Percentiles rank a stretch among this genome's conserved stretches.
phyloP scores from a whole-genome alignment of 2,113 vertebrate species.

The Protobothrops flavoviridis region DNA sequence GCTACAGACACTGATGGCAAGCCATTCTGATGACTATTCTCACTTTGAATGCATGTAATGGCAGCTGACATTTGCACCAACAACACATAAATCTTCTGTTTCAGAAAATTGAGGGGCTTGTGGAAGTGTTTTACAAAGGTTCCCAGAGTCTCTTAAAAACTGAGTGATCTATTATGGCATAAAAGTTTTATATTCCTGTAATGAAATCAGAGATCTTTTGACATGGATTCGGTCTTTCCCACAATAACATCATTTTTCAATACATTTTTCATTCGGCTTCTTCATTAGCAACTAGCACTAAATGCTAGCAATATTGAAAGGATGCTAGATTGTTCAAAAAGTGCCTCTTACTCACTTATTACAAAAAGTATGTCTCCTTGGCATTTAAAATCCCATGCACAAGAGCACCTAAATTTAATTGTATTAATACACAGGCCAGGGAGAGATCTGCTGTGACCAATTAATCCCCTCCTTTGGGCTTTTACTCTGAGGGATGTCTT shows the following conservation, averaged over 20 bases:
- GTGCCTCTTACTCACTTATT: not conserved
- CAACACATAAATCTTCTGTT: not conserved
- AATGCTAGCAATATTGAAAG: not conserved
- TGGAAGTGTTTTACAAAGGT: no score
- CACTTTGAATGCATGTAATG: not conserved
- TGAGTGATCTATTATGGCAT: not conserved
- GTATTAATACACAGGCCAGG: not conserved
- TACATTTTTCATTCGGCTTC: no score
- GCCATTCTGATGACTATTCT: not conserved
- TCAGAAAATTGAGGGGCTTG: no score
- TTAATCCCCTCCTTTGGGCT: fast-evolving
- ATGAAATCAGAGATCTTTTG: not conserved
- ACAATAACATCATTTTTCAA: not conserved
- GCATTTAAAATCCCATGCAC: not conserved
- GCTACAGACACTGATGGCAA: not conserved
- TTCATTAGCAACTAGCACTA: not conserved
- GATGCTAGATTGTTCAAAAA: not conserved
- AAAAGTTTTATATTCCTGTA: no score
- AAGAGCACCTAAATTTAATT: not conserved
- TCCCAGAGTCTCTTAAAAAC: not conserved
- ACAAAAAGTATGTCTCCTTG: not conserved
- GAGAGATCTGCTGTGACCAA: fast-evolving
- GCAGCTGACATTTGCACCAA: not conserved
- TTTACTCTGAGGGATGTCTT: fast-evolving
- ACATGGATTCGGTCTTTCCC: not conserved